A percentile compares a stretch with the other conserved stretches of the same genome.
Conservation (phyloP, 2,797 vertebrate genomes). For the Lacerta agilis region DNA sequence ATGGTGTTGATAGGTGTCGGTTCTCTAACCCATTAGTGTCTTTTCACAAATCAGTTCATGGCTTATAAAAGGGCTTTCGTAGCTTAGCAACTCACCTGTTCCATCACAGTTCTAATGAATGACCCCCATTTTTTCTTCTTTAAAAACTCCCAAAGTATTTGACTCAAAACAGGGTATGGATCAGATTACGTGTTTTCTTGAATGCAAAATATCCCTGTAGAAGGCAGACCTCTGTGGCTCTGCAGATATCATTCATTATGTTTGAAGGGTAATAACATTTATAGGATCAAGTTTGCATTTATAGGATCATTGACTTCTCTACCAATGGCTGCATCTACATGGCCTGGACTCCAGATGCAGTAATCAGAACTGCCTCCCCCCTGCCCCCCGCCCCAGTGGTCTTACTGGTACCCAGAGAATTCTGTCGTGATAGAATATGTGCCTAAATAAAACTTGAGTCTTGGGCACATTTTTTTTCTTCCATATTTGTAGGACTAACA, state of each 20-base stretch:
- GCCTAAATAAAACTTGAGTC: conserved; percentile 2
- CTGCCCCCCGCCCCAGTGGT: conserved; percentile 9
- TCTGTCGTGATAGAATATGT: not conserved
- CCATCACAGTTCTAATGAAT: not conserved
- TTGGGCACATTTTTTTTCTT: conserved; percentile 26
- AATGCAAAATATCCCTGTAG: not conserved
- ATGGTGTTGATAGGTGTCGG: not conserved
- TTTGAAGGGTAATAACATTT: not conserved
- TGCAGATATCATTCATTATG: not conserved
- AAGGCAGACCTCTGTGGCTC: not conserved
- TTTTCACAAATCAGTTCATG: not conserved
- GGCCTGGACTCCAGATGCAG: not conserved
- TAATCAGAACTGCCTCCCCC: not conserved
- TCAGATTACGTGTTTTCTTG: not conserved
- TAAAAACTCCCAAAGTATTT: not conserved
- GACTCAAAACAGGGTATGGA: not conserved
- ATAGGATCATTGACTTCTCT: not conserved
- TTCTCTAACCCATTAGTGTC: not conserved
- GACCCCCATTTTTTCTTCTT: conserved; percentile 6
- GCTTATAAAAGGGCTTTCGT: not conserved
- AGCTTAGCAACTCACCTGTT: not conserved
- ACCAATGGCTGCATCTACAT: not conserved
- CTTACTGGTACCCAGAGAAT: conserved; percentile 30
- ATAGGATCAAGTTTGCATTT: not conserved
- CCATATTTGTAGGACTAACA: conserved; percentile 20